Conservation (phyloP, 2,888 invertebrate genomes). For the Rhimphoctona megacephalus region DNA sequence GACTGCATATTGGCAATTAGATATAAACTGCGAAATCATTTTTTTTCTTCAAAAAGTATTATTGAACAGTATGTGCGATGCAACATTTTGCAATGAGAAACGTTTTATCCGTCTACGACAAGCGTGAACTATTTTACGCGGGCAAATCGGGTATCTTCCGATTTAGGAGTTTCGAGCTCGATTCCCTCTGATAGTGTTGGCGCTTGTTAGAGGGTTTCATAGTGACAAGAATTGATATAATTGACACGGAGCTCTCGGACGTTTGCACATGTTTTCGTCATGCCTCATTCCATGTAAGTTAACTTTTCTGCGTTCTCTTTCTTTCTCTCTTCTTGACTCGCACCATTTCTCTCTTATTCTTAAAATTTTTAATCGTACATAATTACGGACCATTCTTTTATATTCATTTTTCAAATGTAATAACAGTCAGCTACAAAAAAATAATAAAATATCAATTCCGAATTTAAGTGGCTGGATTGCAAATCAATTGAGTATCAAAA, state of each 20-base stretch:
- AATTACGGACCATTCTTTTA: too few relatives aligned
- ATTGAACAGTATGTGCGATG: background rate
- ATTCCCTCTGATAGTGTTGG: background rate
- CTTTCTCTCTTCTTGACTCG: background rate
- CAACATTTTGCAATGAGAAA: background rate
- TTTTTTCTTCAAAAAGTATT: background rate
- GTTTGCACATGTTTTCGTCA: conserved; percentile 56
- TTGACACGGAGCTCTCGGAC: background rate
- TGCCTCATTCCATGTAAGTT: conserved; percentile 55
- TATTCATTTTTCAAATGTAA: too few relatives aligned
- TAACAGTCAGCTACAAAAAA: too few relatives aligned
- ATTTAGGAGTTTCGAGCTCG: background rate
- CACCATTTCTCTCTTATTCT: too few relatives aligned
- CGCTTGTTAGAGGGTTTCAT: background rate
- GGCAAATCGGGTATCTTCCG: background rate
- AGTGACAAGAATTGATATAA: background rate
- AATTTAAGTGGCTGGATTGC: too few relatives aligned
- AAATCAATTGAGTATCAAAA: too few relatives aligned
- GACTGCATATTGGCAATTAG: background rate
- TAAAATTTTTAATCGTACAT: too few relatives aligned
- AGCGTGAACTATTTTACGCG: conserved; percentile 24
- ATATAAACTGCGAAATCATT: background rate
- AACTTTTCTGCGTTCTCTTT: background rate
- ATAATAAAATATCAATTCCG: too few relatives aligned
- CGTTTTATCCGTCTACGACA: background rate